These are phyloP conservation scores for Drosophila quadrilineata DNA, from an alignment of 1,140 invertebrate species.

Conservation along the genomic window DNA sequence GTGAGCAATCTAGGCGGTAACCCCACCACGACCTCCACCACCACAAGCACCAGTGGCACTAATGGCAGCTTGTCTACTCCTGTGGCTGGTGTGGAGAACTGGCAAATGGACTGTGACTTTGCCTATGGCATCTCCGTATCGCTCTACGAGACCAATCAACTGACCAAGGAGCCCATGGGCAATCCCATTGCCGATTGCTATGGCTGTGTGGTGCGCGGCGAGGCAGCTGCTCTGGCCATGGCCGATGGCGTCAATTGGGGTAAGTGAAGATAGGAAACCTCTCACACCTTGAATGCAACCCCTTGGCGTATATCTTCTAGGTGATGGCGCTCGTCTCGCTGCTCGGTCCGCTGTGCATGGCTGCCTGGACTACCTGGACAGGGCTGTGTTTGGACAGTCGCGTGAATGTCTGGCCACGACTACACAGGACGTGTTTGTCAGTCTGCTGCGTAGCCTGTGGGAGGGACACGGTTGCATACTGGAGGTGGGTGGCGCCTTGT, in stretches of 20 bases:
- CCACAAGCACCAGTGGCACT: background rate
- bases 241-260: conserved; percentile 98
- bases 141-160: conserved; percentile 90
- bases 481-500: conserved; percentile 92
- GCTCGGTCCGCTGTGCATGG: conserved; percentile 94
- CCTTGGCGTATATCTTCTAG: conserved; percentile 71
- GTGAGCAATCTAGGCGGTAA: conserved; percentile 63
- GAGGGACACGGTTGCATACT: conserved; percentile 94
- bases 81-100: conserved; percentile 86
- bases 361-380: conserved; percentile 92
- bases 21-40: background rate
- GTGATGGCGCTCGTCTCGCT: conserved; percentile 92
- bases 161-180: conserved; percentile 89
- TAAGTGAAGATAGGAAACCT: conserved; percentile 69
- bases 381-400: conserved; percentile 85
- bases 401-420: conserved; percentile 65
- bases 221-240: conserved; percentile 91
- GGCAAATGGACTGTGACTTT: conserved; percentile 85
- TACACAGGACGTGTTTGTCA: conserved; percentile 88
- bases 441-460: conserved; percentile 91
- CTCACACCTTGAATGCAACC: background rate
- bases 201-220: conserved; percentile 89
- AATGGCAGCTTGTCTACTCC: background rate
- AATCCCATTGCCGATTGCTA: conserved; percentile 96
- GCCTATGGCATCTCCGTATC: conserved; percentile 88